Evolutionary conservation across 2,888 invertebrate species (phyloP).

Genomic region (Apodemia duryi): DNA sequence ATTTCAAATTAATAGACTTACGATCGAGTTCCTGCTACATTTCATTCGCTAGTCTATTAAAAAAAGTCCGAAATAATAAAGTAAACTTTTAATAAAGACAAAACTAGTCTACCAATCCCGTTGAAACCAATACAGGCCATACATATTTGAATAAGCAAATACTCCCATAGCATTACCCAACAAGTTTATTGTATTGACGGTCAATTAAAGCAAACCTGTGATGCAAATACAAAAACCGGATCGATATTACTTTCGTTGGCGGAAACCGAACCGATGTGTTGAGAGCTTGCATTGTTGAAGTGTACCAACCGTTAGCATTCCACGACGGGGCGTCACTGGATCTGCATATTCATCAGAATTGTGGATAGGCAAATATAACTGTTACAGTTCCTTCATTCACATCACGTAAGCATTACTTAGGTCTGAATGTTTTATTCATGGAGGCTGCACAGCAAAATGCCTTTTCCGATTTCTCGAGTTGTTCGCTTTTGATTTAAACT

Average conservation of each 20-base stretch:
- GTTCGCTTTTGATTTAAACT: background rate
- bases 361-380: constrained; percentile 49
- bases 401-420: constrained; percentile 33
- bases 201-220: constrained; percentile 37
- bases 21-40: no score
- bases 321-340: constrained; percentile 57
- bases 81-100: no score
- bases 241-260: constrained; percentile 36
- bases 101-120: no score
- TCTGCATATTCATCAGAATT: constrained; percentile 70
- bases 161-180: background rate
- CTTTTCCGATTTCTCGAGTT: constrained; percentile 36
- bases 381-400: constrained; percentile 56
- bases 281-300: constrained; percentile 50
- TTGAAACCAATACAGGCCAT: background rate
- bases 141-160: background rate
- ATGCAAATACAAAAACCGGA: constrained; percentile 44
- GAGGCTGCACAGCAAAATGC: constrained; percentile 31
- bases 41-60: no score
- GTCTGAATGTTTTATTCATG: constrained; percentile 56
- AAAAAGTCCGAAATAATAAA: no score
- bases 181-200: constrained; percentile 34
- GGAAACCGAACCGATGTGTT: constrained; percentile 36
- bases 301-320: constrained; percentile 71
- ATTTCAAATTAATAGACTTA: no score